These are phyloP conservation scores for Harpagoxenus sublaevis DNA, from an alignment of 2,888 invertebrate species.

Conservation along the genomic window DNA sequence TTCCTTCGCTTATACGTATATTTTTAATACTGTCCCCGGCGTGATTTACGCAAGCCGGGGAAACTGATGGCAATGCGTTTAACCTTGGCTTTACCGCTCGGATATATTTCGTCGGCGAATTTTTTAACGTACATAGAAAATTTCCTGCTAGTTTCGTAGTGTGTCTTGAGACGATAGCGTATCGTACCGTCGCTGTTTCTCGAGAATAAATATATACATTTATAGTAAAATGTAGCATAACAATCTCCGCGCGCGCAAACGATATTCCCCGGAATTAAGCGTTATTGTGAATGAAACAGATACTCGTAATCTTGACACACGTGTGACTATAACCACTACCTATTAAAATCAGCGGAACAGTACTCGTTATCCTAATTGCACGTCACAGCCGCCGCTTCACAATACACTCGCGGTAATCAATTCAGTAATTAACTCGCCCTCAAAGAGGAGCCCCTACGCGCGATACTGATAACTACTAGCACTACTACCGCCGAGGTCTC, in stretches of 20 bases:
- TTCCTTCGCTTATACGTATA: slow-evolving; percentile 50
- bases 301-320: slow-evolving; percentile 5
- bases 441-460: slow-evolving; percentile 25
- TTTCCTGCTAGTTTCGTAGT: background rate
- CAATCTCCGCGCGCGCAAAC: background rate
- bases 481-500: slow-evolving; percentile 11
- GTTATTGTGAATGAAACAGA: slow-evolving; percentile 1
- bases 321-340: background rate
- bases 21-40: slow-evolving; percentile 54
- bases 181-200: background rate
- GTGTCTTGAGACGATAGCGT: background rate
- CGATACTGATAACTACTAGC: slow-evolving; percentile 50
- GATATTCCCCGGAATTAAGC: background rate
- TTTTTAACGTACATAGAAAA: slow-evolving; percentile 29
- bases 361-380: slow-evolving; percentile 35
- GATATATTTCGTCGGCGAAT: slow-evolving; percentile 42
- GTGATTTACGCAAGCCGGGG: slow-evolving; percentile 48
- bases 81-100: slow-evolving; percentile 51
- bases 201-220: background rate
- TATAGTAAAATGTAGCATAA: background rate
- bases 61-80: slow-evolving; percentile 56
- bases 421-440: slow-evolving; percentile 32
- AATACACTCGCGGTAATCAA: slow-evolving; percentile 34
- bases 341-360: slow-evolving; percentile 15
- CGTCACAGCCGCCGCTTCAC: background rate